Percentiles rank a stretch among this genome's conserved stretches.
phyloP scores from a whole-genome alignment of 2,113 vertebrate species.

The Tyto alba region DNA sequence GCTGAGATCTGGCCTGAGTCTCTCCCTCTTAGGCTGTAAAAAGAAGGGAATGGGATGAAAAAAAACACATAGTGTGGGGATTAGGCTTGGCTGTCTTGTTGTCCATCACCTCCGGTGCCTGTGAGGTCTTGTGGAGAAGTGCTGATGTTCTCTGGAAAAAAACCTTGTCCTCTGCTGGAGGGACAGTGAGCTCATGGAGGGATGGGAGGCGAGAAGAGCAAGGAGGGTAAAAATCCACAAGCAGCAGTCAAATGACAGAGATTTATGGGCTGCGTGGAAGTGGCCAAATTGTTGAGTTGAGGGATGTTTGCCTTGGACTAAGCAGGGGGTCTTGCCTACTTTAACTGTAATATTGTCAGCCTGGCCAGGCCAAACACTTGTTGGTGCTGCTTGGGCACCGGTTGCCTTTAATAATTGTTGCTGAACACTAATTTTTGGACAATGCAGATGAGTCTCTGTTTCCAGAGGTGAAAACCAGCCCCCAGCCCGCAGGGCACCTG shows the following conservation, averaged over 20 bases:
- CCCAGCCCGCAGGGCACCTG: background rate
- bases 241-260: background rate
- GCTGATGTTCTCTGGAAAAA: background rate
- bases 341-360: background rate
- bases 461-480: background rate
- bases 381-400: background rate
- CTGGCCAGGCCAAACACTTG: background rate
- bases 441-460: background rate
- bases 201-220: background rate
- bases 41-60: background rate
- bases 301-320: background rate
- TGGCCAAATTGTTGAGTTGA: background rate
- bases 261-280: background rate
- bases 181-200: background rate
- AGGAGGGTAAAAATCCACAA: background rate
- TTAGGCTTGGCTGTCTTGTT: background rate
- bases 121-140: background rate
- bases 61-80: background rate
- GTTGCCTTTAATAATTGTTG: background rate
- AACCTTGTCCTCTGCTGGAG: background rate
- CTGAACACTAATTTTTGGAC: background rate
- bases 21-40: background rate
- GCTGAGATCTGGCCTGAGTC: background rate
- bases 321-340: too few species aligned
- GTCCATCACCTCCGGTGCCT: background rate